Evolutionary conservation across 2,113 vertebrate species (phyloP), one percentile per base, ranked within the genome.

Genomic region (Suricata suricatta): DNA sequence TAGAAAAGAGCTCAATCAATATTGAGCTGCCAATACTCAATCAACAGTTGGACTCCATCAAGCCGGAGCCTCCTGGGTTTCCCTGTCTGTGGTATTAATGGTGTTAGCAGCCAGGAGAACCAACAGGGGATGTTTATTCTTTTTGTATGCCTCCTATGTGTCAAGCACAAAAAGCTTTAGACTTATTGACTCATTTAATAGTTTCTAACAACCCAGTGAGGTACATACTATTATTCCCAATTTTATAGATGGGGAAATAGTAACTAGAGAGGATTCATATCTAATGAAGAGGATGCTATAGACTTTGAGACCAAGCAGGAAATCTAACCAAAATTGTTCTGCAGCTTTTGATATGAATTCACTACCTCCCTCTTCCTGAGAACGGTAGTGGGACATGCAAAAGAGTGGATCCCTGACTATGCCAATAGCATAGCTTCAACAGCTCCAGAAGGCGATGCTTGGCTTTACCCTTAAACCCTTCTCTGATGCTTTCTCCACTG

Each of bases 401-500:
- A 76, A 19, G 4, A 41, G 21, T 66, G 29, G 23, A 41, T 10
- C 27, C 52, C 21, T n/a, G 19, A 52, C 13, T 15, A n/a, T 19
- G n/a, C 25, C 33, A 9, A 15, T 0, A 3, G 9, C 27, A 16
- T 1, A 31, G 7, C 50, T 25, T 71, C 6, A 12, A 27, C 77
- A 29, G 41, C 11, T 17, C 60, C 17, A 27, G 15, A 60, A 47
- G 60, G 14, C 10, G 25, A 68, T 4, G 12, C 47, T 33, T 25
- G 35, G 23, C n/a, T 83, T 35, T 60, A n/a, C 14, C 44, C 6
- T 84, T 35, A 35, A 91, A 38, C 3, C 16, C 38, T 84, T 25
- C 21, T 27, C 9, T 60, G 27, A 5, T 85, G 7, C 52, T 41
- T 96, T 91, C 29, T 9, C 2, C 33, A 12, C 0, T 33, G 13